phyloP scores from a whole-genome alignment of 2,797 vertebrate species.

The Holocentrus rufus region DNA sequence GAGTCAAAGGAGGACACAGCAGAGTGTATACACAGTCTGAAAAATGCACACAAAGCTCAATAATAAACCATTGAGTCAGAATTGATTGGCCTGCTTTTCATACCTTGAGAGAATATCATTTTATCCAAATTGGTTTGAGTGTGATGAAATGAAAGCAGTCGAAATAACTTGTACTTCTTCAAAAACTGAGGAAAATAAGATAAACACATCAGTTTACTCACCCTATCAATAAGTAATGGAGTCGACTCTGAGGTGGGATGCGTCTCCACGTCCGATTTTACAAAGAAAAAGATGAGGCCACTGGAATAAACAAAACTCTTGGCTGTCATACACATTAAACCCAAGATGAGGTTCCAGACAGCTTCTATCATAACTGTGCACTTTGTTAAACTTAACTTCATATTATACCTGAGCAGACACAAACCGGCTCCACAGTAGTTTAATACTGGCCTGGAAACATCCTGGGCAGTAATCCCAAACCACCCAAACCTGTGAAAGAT shows the following conservation, averaged over 20 bases:
- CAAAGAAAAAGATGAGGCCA: slow-evolving; percentile 89
- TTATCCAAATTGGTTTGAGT: neutral
- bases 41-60: no score
- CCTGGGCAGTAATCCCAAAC: slow-evolving; percentile 89
- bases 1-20: neutral
- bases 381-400: neutral
- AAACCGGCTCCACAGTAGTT: slow-evolving; percentile 90
- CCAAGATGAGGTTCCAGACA: neutral
- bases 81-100: neutral
- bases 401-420: slow-evolving; percentile 87
- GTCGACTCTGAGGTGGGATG: slow-evolving; percentile 68
- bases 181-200: neutral
- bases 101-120: neutral
- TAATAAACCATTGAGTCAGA: no score
- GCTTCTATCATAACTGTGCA: neutral
- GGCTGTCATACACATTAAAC: neutral
- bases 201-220: slow-evolving; percentile 72
- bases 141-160: no score
- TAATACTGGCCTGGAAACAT: slow-evolving; percentile 84
- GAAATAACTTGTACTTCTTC: no score
- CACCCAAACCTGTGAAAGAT: slow-evolving; percentile 86
- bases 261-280: slow-evolving; percentile 85
- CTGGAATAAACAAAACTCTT: slow-evolving; percentile 69
- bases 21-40: neutral
- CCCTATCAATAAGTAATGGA: slow-evolving; percentile 83